A percentile compares a stretch with the other conserved stretches of the same genome.
Evolutionary conservation across 2,797 vertebrate species (phyloP).

Genomic region (Thunnus albacares): DNA sequence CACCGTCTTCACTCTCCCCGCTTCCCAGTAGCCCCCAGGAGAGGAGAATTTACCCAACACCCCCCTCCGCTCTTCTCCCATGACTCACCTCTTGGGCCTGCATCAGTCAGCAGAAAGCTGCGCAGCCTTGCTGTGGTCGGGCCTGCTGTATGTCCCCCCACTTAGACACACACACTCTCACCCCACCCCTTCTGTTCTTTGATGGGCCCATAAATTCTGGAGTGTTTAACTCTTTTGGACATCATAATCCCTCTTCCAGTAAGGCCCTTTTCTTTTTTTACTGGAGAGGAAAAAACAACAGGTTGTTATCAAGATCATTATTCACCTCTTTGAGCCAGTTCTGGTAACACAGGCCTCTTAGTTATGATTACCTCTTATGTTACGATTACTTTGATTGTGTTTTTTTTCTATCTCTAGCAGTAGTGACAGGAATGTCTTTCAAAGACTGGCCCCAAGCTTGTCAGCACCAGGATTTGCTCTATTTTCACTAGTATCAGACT

Average conservation of each 20-base stretch:
- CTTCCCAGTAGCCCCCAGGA: conserved; percentile 59
- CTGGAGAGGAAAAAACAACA: conserved; percentile 60
- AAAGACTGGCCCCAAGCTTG: conserved; percentile 9
- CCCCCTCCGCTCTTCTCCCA: conserved; percentile 36
- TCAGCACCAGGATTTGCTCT: conserved; percentile 1
- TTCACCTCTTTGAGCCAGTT: conserved; percentile 43
- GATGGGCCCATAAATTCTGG: conserved; percentile 86
- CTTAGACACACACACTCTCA: conserved; percentile 1
- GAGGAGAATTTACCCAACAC: conserved; percentile 47
- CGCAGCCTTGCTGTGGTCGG: conserved; percentile 70
- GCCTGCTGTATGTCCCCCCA: conserved; percentile 53
- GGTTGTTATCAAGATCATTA: conserved; percentile 74
- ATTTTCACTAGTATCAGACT: neutral
- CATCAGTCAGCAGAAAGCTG: conserved; percentile 83
- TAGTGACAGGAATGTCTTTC: conserved; percentile 15
- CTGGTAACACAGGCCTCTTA: conserved; percentile 44
- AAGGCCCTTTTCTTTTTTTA: conserved; percentile 71
- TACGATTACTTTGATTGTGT: conserved; percentile 30
- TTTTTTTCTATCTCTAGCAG: neutral
- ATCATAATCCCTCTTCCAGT: conserved; percentile 88
- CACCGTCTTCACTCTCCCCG: conserved; percentile 36
- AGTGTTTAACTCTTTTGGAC: conserved; percentile 87
- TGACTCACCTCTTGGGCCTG: conserved; percentile 84
- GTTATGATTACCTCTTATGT: conserved; percentile 41
- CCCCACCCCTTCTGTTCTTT: conserved; percentile 78